Base-by-base conservation (phyloP, 2,113 vertebrate species). In the Dicentrarchus labrax region DNA sequence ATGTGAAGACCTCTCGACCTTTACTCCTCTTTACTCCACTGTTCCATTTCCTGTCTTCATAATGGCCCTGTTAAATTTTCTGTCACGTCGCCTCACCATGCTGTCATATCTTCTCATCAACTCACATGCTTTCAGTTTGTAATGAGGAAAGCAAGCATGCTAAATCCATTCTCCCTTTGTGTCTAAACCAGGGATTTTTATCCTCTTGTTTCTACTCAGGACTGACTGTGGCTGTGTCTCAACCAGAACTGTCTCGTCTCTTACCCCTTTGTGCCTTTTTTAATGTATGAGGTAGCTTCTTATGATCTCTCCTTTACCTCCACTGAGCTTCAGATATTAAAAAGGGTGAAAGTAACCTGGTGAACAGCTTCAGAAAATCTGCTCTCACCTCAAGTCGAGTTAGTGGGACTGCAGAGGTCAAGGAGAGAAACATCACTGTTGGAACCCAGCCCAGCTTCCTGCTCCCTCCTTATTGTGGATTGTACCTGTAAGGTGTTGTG, bases 141-240 rank as follows among this genome's bases (percentile, higher is more conserved):
- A 21, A 67, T 71, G 56, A 84, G 59, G 86, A 92, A 92, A 88
- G 87, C 89, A 76, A 75, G 88, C 89, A 93, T 93, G 90, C 53
- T 79, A 7, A 86, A 43, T 72, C 60, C 88, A 85, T 89, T 80
- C 83, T 84, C 87, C 92, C 78, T 85, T 53, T 83, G 78, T 90
- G 86, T 93, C 88, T 89, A 85, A 92, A 90, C 66, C 79, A 86
- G 90, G 67, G 82, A 86, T 88, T 86, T 80, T 71, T 87, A 91
- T 90, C 91, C 90, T 91, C 86, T 90, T 83, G 82, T 94, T 87
- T 93, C 85, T 74, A 83, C 76, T 91, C 83, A 86, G 92, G 90
- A 89, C 88, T 89, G 83, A 78, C 81, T 92, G 86, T 88, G 90
- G 91, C 89, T 90, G 83, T 84, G 87, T 90, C 84, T 87, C 89